phyloP scores from a whole-genome alignment of 2,797 vertebrate species.

The Eulemur coronatus region DNA sequence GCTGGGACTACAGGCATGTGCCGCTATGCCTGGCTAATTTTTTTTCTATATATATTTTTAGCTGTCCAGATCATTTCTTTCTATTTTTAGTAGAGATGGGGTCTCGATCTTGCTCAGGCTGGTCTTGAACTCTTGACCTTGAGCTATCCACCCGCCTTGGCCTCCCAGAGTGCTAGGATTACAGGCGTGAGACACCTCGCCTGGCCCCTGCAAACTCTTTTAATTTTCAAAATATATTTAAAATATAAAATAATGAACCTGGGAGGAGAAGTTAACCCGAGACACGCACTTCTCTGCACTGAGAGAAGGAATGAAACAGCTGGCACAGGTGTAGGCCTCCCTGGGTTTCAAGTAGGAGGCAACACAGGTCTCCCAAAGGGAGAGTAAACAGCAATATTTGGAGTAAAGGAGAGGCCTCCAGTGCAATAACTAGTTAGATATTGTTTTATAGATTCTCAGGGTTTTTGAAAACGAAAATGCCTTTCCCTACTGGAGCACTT shows the following conservation, averaged over 20 bases:
- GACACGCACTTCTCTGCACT: background rate
- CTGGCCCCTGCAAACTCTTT: background rate
- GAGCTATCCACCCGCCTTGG: too few species aligned
- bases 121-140: too few species aligned
- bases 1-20: too few species aligned
- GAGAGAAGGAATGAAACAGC: background rate
- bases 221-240: conserved; percentile 27
- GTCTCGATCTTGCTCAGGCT: too few species aligned
- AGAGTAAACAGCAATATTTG: background rate
- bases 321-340: background rate
- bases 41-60: too few species aligned
- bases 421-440: background rate
- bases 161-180: too few species aligned
- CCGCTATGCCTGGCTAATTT: too few species aligned
- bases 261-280: background rate
- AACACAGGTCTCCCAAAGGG: too few species aligned
- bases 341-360: background rate
- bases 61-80: too few species aligned
- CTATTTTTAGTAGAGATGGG: too few species aligned
- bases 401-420: rapidly evolving
- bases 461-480: background rate
- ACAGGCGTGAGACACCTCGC: too few species aligned
- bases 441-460: background rate
- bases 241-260: background rate
- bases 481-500: background rate